Percentiles rank a stretch among this genome's conserved stretches.
These are phyloP conservation scores for Phoxinus dragarum DNA, from an alignment of 2,797 vertebrate genomes.

Conservation along the genomic window DNA sequence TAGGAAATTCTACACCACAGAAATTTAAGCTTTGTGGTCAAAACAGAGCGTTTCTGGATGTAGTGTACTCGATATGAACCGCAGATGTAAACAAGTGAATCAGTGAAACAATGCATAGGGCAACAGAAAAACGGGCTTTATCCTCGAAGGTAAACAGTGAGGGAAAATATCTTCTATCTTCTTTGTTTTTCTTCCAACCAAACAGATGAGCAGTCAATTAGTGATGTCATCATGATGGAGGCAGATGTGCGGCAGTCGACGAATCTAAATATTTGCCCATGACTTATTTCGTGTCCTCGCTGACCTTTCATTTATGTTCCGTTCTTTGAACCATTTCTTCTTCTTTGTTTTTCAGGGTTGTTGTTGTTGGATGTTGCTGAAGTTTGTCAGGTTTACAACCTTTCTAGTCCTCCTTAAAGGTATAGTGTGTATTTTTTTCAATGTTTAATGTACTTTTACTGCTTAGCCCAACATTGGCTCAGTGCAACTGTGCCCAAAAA, in stretches of 20 bases:
- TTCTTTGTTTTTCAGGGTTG: conserved; percentile 11
- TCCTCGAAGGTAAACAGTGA: conserved; percentile 7
- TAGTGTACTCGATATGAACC: not conserved
- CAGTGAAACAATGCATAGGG: conserved; percentile 1
- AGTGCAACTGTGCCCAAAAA: not conserved
- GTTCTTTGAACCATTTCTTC: conserved; percentile 10
- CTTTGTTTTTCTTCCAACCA: conserved; percentile 19
- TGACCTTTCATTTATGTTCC: conserved; percentile 14
- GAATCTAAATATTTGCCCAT: conserved; percentile 54
- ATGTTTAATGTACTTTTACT: not conserved
- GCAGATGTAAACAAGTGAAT: conserved; percentile 26
- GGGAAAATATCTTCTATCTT: conserved; percentile 26
- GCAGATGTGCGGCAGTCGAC: conserved; percentile 7
- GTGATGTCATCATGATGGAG: conserved; percentile 10
- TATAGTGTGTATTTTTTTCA: not conserved
- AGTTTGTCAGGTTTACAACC: not conserved
- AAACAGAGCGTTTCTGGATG: not conserved
- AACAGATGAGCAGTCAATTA: conserved; percentile 16
- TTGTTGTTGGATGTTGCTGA: not conserved
- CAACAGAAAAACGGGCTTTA: not conserved
- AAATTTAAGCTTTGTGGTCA: not conserved
- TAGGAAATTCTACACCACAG: not conserved
- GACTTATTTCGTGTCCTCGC: conserved; percentile 38
- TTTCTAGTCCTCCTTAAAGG: not conserved
- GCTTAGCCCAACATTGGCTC: not conserved